phyloP scores from a whole-genome alignment of 2,888 invertebrate genomes.

The Melieria crassipennis region DNA sequence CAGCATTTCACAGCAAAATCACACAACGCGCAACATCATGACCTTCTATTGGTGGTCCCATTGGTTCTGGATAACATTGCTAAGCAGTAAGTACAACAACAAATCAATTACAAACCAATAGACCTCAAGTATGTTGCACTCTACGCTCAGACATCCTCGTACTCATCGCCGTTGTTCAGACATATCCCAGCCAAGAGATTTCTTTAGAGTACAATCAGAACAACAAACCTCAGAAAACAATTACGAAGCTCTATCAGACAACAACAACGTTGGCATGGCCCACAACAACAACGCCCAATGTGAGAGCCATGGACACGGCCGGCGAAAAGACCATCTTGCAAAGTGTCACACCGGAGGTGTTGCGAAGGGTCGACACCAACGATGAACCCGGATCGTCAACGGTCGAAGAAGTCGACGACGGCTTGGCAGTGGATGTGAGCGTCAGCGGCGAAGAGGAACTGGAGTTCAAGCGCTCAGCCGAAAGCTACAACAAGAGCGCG shows the following conservation, averaged over 20 bases:
- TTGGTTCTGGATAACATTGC: slow-evolving; percentile 84
- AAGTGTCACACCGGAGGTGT: slow-evolving; percentile 19
- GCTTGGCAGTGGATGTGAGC: slow-evolving; percentile 6
- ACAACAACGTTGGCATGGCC: slow-evolving; percentile 52
- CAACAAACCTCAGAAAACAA: slow-evolving; percentile 36
- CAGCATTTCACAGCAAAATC: slow-evolving; percentile 48
- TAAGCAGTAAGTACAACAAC: slow-evolving; percentile 50
- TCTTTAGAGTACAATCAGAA: slow-evolving; percentile 45
- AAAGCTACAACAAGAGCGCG: slow-evolving; percentile 35
- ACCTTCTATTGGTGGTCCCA: slow-evolving; percentile 89
- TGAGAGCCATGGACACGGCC: neutral
- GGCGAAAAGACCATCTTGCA: slow-evolving; percentile 31
- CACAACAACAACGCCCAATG: slow-evolving; percentile 37
- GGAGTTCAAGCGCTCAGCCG: slow-evolving; percentile 46
- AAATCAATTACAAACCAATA: neutral
- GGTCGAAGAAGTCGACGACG: slow-evolving; percentile 22
- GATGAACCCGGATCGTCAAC: slow-evolving; percentile 23
- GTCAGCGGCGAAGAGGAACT: slow-evolving; percentile 25
- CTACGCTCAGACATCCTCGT: slow-evolving; percentile 40
- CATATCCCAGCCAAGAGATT: slow-evolving; percentile 57
- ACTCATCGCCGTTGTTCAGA: slow-evolving; percentile 48
- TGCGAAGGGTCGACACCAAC: neutral
- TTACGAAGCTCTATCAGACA: slow-evolving; percentile 53
- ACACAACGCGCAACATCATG: slow-evolving; percentile 69
- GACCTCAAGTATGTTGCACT: neutral